phyloP scores from a whole-genome alignment of 2,113 vertebrate species.

The Dermatemys mawii region DNA sequence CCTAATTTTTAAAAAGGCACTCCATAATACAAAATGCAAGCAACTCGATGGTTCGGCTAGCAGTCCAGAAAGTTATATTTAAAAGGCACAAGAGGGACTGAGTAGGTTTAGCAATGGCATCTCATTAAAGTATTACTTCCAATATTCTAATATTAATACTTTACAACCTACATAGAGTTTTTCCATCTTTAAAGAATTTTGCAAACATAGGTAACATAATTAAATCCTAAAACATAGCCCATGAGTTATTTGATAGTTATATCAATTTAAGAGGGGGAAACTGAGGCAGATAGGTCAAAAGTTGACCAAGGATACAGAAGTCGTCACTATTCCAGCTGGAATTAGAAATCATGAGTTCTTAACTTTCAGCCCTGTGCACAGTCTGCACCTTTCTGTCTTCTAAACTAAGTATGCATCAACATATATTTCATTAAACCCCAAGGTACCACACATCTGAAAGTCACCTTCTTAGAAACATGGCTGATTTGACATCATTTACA shows the following conservation, averaged over 20 bases:
- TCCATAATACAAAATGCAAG: background rate
- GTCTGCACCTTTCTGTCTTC: background rate
- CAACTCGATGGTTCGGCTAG: background rate
- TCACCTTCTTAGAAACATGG: background rate
- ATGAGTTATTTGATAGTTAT: background rate
- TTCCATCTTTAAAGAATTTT: conserved; percentile 21
- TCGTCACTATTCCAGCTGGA: no score
- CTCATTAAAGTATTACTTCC: background rate
- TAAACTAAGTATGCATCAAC: background rate
- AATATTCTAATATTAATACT: background rate
- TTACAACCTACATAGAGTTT: background rate
- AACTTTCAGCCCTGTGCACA: background rate
- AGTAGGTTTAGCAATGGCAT: background rate
- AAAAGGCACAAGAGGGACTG: background rate
- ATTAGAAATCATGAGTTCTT: background rate
- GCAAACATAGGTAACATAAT: background rate
- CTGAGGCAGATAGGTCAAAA: background rate
- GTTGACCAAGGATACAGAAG: background rate
- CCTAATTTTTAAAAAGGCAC: background rate
- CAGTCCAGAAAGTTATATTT: background rate
- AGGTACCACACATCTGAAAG: background rate
- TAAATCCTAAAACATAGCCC: background rate
- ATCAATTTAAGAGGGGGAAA: background rate
- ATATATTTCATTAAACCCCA: background rate
- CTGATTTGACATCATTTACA: background rate